These are phyloP conservation scores for Cyclura pinguis DNA, from an alignment of 2,797 vertebrate species.

Conservation along the genomic window DNA sequence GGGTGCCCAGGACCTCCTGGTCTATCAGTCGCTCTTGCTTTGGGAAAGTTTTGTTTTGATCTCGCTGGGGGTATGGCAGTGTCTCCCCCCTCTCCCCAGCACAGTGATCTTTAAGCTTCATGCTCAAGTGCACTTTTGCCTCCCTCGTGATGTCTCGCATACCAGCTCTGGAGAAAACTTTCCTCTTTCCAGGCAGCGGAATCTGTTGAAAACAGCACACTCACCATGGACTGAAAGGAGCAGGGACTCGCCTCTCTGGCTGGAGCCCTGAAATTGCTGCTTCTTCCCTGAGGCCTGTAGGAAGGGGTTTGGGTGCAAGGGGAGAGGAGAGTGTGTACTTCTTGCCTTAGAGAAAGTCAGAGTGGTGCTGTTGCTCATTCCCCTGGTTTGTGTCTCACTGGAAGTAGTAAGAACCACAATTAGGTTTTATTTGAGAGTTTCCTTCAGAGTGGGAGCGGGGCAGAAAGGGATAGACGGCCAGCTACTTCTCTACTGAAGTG, in stretches of 20 bases:
- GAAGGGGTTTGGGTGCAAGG: neutral
- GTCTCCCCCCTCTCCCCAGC: neutral
- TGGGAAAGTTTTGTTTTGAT: conserved; percentile 27
- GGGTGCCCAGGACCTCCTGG: neutral
- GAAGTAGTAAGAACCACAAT: conserved; percentile 60
- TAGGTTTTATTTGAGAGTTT: conserved; percentile 48
- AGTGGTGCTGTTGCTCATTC: conserved; percentile 65
- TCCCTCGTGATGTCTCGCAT: neutral
- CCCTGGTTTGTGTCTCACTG: conserved; percentile 43
- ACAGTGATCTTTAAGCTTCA: accelerated
- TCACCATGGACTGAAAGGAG: neutral
- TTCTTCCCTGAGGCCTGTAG: neutral
- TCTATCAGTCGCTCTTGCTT: conserved; percentile 18
- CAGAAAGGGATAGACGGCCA: neutral
- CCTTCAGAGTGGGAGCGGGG: conserved; percentile 12
- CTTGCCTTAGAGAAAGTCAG: conserved; percentile 67
- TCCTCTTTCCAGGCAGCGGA: neutral
- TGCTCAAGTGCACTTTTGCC: neutral
- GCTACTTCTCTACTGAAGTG: no score
- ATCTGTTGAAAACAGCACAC: neutral
- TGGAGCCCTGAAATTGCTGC: no score
- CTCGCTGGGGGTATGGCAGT: neutral
- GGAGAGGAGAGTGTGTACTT: conserved; percentile 35
- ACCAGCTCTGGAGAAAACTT: neutral
- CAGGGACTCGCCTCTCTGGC: neutral